Evolutionary conservation across 2,113 vertebrate species (phyloP).

Genomic region (Hydrolagus affinis): DNA sequence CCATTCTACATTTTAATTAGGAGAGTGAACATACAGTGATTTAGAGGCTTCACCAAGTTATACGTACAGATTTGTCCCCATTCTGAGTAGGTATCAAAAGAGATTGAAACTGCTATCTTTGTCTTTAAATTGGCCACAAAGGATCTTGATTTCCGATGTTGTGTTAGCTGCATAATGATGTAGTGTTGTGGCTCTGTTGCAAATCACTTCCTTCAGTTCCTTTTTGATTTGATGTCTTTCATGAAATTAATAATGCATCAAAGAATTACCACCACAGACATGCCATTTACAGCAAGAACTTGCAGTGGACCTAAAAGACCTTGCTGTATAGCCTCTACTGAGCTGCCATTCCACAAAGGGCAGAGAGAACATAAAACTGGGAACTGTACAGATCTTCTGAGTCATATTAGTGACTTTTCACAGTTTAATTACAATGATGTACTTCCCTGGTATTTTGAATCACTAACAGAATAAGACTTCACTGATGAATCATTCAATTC

Average conservation of each 20-base stretch:
- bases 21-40: neutral
- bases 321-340: constrained; percentile 12
- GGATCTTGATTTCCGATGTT: constrained; percentile 1
- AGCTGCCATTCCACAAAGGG: constrained; percentile 10
- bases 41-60: neutral
- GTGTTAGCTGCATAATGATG: constrained; percentile 28
- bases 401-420: constrained; percentile 14
- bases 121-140: constrained; percentile 12
- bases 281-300: constrained; percentile 33
- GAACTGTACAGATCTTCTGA: constrained; percentile 4
- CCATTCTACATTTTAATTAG: neutral
- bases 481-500: neutral
- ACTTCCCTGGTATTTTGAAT: constrained; percentile 10
- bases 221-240: constrained; percentile 28
- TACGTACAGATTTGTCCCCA: neutral
- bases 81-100: neutral
- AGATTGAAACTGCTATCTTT: neutral
- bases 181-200: constrained; percentile 22
- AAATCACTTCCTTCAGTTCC: constrained; percentile 31
- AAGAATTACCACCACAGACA: constrained; percentile 32
- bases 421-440: constrained; percentile 27
- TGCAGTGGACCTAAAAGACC: constrained; percentile 30
- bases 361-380: constrained; percentile 24
- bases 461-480: neutral
- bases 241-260: constrained; percentile 35